Conservation (phyloP, 1,140 invertebrate genomes). For the Drosophila eugracilis region DNA sequence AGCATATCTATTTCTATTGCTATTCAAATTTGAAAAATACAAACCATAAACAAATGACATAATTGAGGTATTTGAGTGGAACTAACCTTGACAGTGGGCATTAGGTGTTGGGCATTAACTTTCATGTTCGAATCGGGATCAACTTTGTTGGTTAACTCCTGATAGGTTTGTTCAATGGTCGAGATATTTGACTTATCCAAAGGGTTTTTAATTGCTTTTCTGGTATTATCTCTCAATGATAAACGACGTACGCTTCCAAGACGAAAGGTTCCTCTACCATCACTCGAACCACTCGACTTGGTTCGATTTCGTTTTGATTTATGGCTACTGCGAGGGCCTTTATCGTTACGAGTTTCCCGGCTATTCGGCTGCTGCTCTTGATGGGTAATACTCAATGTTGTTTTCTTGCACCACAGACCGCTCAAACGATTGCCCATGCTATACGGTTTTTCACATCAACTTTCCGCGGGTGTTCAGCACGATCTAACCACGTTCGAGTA, state of each 20-base stretch:
- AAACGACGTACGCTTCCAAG: constrained; percentile 68
- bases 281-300: constrained; percentile 46
- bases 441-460: constrained; percentile 46
- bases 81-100: constrained; percentile 61
- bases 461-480: constrained; percentile 9
- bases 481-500: constrained; percentile 17
- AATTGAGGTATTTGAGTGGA: constrained; percentile 48
- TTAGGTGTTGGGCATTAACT: constrained; percentile 53
- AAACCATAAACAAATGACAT: constrained; percentile 66
- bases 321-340: constrained; percentile 12
- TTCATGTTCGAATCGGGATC: constrained; percentile 38
- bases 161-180: constrained; percentile 42
- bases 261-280: constrained; percentile 65
- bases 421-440: constrained; percentile 84
- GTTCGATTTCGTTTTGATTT: constrained; percentile 46
- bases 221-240: constrained; percentile 66
- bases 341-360: constrained; percentile 14
- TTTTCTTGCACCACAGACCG: constrained; percentile 82
- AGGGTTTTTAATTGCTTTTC: constrained; percentile 7
- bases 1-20: constrained; percentile 40
- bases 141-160: constrained; percentile 1
- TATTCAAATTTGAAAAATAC: constrained; percentile 27
- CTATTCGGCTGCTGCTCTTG: constrained; percentile 7
- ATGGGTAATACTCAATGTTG: constrained; percentile 67
- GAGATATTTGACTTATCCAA: constrained; percentile 12